A percentile compares a stretch with the other conserved stretches of the same genome.
These are phyloP conservation scores for Bombycilla garrulus DNA, from an alignment of 2,113 vertebrate genomes.

Conservation along the genomic window DNA sequence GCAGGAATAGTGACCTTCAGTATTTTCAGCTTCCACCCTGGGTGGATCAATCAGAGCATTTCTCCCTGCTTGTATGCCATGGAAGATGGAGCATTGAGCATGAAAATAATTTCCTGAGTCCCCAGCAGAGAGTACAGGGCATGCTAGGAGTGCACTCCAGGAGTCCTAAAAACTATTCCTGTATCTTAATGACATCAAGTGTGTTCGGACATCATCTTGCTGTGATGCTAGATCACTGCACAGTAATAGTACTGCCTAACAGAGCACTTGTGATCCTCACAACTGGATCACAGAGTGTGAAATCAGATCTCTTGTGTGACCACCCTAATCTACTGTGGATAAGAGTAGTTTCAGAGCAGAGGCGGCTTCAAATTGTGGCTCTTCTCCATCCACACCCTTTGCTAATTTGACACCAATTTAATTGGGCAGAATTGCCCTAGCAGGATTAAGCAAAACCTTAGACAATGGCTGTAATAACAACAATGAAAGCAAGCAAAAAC, in stretches of 20 bases:
- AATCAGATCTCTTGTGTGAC: not conserved
- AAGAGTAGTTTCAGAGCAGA: not conserved
- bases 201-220: not conserved
- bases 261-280: not conserved
- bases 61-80: not conserved
- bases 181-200: not conserved
- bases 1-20: not conserved
- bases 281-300: not conserved
- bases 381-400: not conserved
- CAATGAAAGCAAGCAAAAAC: constrained; percentile 17
- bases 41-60: not conserved
- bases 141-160: not conserved
- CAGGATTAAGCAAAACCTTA: constrained; percentile 57
- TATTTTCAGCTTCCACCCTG: not conserved
- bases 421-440: constrained; percentile 23
- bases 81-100: not conserved
- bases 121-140: not conserved
- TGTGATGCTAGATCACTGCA: not conserved
- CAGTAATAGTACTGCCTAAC: not conserved
- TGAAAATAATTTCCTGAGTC: not conserved
- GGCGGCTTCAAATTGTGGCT: not conserved
- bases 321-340: not conserved
- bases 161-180: not conserved
- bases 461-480: constrained; percentile 32
- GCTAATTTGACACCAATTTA: constrained; percentile 71